These are phyloP conservation scores for Patiria miniata DNA, from an alignment of 35 echinoderm and acorn worm species.

Conservation along the genomic window DNA sequence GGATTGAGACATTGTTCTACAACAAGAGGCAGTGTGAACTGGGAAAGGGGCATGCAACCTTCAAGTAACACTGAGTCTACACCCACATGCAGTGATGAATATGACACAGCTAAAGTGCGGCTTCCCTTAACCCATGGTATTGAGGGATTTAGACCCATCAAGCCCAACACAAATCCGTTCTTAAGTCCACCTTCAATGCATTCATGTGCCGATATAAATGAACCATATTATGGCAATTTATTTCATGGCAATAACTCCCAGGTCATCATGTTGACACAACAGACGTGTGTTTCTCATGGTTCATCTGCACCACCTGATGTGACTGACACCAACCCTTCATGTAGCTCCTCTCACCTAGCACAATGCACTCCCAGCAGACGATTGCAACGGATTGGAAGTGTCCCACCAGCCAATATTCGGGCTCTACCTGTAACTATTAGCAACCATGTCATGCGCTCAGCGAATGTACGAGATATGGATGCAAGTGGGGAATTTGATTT, in stretches of 20 bases:
- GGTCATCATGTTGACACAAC: neutral
- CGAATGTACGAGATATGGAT: constrained; percentile 76
- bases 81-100: neutral
- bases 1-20: neutral
- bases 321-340: neutral
- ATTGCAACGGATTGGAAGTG: neutral
- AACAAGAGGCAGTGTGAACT: neutral
- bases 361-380: constrained; percentile 5
- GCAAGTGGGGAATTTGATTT: constrained; percentile 83
- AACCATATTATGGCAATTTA: neutral
- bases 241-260: neutral
- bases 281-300: neutral
- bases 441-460: constrained; percentile 84
- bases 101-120: constrained; percentile 6
- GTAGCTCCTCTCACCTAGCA: neutral
- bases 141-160: neutral
- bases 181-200: constrained; percentile 9
- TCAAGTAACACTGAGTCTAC: neutral
- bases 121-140: neutral
- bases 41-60: neutral
- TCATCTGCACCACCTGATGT: constrained; percentile 11
- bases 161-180: neutral
- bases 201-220: neutral
- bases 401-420: constrained; percentile 47
- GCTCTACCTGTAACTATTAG: constrained; percentile 69